phyloP scores from a whole-genome alignment of 2,888 invertebrate species.

The Trissonchulus latispiculum region DNA sequence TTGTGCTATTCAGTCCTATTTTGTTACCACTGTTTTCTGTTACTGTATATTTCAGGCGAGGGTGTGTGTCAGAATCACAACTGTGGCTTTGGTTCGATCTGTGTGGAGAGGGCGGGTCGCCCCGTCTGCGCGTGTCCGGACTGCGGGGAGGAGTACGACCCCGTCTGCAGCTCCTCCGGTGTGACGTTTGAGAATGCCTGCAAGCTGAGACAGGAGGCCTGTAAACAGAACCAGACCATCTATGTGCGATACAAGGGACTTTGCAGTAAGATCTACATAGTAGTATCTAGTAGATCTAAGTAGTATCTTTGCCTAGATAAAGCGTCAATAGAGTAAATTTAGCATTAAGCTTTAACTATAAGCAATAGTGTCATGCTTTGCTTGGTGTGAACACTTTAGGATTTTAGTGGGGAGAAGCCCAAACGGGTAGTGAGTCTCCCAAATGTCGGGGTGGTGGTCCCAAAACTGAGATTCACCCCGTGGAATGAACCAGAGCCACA shows the following conservation, averaged over 20 bases:
- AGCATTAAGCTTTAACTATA: conserved; percentile 11
- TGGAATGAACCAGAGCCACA: too few relatives aligned
- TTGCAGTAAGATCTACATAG: conserved; percentile 76
- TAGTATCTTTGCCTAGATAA: conserved; percentile 17
- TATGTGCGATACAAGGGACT: conserved; percentile 67
- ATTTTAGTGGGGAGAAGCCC: too few relatives aligned
- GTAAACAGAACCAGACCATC: conserved; percentile 58
- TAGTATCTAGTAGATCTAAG: too few relatives aligned
- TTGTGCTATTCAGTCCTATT: too few relatives aligned
- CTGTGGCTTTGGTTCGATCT: conserved; percentile 65
- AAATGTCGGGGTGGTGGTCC: too few relatives aligned
- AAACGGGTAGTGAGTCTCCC: too few relatives aligned
- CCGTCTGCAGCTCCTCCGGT: conserved; percentile 55
- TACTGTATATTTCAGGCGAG: conserved; percentile 54
- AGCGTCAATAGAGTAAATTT: conserved; percentile 14
- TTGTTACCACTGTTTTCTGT: too few relatives aligned
- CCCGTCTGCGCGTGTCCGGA: conserved; percentile 73
- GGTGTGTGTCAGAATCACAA: conserved; percentile 70
- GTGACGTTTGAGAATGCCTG: conserved; percentile 64
- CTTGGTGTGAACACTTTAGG: too few relatives aligned
- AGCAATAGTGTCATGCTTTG: too few relatives aligned
- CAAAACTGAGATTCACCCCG: too few relatives aligned
- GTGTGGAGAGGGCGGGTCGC: conserved; percentile 67
- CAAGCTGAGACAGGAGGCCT: conserved; percentile 64
- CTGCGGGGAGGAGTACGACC: conserved; percentile 63